Evolutionary conservation across 2,113 vertebrate genomes (phyloP).

Genomic region (Nansenia antarctica): DNA sequence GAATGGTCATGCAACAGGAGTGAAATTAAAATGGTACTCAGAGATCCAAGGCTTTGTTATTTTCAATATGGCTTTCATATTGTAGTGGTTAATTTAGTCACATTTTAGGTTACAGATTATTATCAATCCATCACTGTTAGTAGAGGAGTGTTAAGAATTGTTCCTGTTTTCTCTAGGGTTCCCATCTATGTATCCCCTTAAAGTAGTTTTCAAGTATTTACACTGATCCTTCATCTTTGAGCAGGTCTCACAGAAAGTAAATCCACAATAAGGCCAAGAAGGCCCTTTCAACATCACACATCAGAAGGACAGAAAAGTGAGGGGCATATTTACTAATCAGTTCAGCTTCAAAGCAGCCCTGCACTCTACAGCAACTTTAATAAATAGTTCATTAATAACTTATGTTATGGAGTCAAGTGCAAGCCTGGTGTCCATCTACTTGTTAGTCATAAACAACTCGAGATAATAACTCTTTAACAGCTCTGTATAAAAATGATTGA

Average conservation of each 20-base stretch:
- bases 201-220: background rate
- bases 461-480: conserved; percentile 16
- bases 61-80: conserved; percentile 32
- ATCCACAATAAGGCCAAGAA: background rate
- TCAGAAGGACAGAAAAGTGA: background rate
- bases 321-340: background rate
- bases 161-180: background rate
- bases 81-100: conserved; percentile 13
- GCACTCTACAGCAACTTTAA: conserved; percentile 40
- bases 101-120: conserved; percentile 25
- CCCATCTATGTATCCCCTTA: background rate
- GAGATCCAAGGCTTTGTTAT: conserved; percentile 19
- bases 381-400: conserved; percentile 47
- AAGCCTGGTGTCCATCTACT: background rate
- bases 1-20: conserved; percentile 53
- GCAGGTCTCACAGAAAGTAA: background rate
- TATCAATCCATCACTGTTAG: conserved; percentile 8
- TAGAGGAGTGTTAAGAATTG: background rate
- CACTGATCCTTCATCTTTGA: conserved; percentile 1
- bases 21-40: conserved; percentile 34
- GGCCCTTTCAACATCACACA: background rate
- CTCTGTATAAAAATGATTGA: conserved; percentile 25
- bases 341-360: conserved; percentile 28
- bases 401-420: conserved; percentile 16
- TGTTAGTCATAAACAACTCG: conserved; percentile 7